phyloP scores from a whole-genome alignment of 2,888 invertebrate species.

The Lasiommata megera region DNA sequence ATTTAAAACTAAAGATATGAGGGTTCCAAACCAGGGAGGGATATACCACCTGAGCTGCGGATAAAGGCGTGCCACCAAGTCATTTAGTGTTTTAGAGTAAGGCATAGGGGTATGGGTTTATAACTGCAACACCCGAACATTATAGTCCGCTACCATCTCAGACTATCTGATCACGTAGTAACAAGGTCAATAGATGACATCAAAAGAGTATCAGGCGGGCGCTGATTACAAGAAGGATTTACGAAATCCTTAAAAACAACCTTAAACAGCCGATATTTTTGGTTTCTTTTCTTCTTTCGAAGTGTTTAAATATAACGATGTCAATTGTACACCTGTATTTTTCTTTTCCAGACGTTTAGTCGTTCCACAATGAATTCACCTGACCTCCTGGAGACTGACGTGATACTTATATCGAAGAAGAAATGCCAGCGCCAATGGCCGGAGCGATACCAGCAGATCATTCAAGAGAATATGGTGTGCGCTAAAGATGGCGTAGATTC shows the following conservation, averaged over 20 bases:
- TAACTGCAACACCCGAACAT: too few relatives aligned
- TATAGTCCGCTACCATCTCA: too few relatives aligned
- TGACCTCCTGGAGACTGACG: slow-evolving; percentile 51
- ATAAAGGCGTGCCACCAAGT: too few relatives aligned
- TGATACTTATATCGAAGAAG: slow-evolving; percentile 46
- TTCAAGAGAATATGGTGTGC: slow-evolving; percentile 62
- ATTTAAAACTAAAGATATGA: too few relatives aligned
- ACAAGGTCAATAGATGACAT: background rate
- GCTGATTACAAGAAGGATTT: background rate
- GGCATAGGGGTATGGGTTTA: too few relatives aligned
- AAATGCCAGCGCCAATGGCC: slow-evolving; percentile 62
- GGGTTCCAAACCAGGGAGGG: too few relatives aligned
- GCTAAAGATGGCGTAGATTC: slow-evolving; percentile 50
- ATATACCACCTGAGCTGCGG: too few relatives aligned
- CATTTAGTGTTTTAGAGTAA: too few relatives aligned
- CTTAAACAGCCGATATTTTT: too few relatives aligned
- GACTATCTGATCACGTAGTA: too few relatives aligned
- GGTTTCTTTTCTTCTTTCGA: too few relatives aligned
- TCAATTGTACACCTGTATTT: background rate
- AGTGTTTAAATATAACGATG: too few relatives aligned
- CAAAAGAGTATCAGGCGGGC: background rate
- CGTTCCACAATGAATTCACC: slow-evolving; percentile 45
- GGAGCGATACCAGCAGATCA: slow-evolving; percentile 58
- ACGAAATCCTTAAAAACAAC: background rate
- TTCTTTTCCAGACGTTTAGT: slow-evolving; percentile 13